A percentile compares a stretch with the other conserved stretches of the same genome.
Conservation (phyloP, 2,888 invertebrate species). For the Xanthostigma xanthostigma region DNA sequence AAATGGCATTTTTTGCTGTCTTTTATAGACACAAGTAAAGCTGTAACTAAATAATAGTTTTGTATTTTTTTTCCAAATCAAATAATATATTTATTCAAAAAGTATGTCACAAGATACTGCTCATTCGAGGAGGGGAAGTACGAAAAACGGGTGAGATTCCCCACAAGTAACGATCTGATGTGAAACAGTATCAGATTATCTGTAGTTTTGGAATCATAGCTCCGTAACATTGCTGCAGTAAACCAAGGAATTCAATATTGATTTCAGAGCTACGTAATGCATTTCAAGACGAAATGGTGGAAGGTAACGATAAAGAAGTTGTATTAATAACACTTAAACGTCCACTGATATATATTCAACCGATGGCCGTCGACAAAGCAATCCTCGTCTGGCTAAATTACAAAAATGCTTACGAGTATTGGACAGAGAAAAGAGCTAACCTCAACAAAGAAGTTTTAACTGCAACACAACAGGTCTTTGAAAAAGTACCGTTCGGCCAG, state of each 20-base stretch:
- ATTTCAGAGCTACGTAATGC: conserved; percentile 51
- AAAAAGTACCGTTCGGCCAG: conserved; percentile 66
- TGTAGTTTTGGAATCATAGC: too few species aligned
- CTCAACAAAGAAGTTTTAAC: conserved; percentile 76
- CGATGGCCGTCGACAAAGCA: conserved; percentile 94
- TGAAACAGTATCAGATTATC: too few species aligned
- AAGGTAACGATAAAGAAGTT: conserved; percentile 66
- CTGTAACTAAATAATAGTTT: too few species aligned
- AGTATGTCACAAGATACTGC: too few species aligned
- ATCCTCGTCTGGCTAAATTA: conserved; percentile 98
- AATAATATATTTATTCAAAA: too few species aligned
- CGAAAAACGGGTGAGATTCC: too few species aligned
- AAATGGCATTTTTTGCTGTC: too few species aligned
- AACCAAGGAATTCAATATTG: neutral
- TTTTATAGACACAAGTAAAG: too few species aligned
- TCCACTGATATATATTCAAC: conserved; percentile 91
- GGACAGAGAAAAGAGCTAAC: conserved; percentile 90
- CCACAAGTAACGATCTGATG: too few species aligned
- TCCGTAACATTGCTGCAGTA: neutral
- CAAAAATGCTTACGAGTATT: conserved; percentile 98
- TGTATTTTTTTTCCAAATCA: too few species aligned
- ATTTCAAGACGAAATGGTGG: conserved; percentile 81
- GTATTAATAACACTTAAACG: conserved; percentile 82
- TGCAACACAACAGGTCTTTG: conserved; percentile 58
- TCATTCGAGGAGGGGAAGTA: too few species aligned